Percentiles rank a stretch among this genome's conserved stretches.
Evolutionary conservation across 2,113 vertebrate genomes (phyloP).

Genomic region (Dicerorhinus sumatrensis): DNA sequence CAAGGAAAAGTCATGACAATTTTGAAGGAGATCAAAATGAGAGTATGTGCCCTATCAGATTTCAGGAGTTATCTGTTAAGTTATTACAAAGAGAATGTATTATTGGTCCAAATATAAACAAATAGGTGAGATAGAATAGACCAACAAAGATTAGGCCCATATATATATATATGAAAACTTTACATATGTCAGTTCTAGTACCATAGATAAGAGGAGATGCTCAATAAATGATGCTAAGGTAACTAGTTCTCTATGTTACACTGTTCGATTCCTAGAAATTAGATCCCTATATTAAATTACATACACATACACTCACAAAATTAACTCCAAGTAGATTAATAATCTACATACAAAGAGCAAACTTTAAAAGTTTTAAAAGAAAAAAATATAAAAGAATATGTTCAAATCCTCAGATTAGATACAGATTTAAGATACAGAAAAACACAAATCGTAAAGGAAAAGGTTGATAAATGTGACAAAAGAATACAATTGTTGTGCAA

Average conservation of each 20-base stretch:
- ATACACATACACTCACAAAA: neutral
- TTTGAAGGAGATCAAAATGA: neutral
- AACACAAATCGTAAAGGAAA: neutral
- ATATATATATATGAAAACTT: neutral
- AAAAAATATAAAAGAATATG: constrained; percentile 13
- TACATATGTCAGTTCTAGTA: neutral
- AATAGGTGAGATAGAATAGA: neutral
- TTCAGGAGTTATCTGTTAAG: neutral
- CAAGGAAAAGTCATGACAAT: neutral
- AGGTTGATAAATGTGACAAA: neutral
- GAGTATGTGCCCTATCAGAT: neutral
- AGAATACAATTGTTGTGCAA: neutral
- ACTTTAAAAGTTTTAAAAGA: neutral
- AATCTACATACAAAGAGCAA: neutral
- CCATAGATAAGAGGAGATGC: neutral
- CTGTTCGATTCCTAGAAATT: neutral
- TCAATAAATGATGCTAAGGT: neutral
- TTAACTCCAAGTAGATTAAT: neutral
- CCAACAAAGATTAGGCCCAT: neutral
- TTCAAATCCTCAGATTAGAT: neutral
- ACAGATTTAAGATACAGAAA: neutral
- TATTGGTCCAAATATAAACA: neutral
- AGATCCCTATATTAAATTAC: neutral
- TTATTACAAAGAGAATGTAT: neutral
- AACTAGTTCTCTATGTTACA: neutral